Base-by-base conservation (phyloP, 92 coral and sea anemone species). In the Paragorgia papillata region DNA sequence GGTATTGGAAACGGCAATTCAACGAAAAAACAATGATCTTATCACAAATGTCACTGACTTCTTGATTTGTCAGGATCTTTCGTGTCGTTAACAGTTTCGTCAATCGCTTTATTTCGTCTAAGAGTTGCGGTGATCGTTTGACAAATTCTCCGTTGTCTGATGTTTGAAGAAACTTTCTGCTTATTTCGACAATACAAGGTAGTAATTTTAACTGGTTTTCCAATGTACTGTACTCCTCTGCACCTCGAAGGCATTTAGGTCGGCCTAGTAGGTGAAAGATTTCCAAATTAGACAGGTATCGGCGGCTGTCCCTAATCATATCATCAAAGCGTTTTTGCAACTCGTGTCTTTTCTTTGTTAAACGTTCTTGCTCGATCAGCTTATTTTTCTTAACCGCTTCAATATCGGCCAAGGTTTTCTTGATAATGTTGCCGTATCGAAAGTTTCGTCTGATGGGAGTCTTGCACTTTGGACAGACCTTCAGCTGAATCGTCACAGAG, bases 341-440 rank as follows among this genome's bases (percentile, higher is more conserved):
- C 32, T 68, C 19, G 0, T 0, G 0, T 35, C 24, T 44, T 48
- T 68, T 68, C 24, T 26, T 7, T 17, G 17, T 20, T 5, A 68
- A 48, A 21, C 33, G 56, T 29, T 41, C 0, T 37, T 68, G 75
- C 13, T 68, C 75, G 10, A 18, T 39, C 41, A 46, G 4, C 15
- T 44, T 68, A 14, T 26, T 68, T 28, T 22, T 30, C 25, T 80
- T 80, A 17, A 85, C 88, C 7, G 55, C 53, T 39, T 85, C 76
- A 32, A 85, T 28, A 25, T 80, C 65, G n/a, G 18, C 66, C 48
- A 87, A 43, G 15, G 85, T 64, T 66, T 63, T 66, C 73, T 80
- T 84, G 30, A 79, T 57, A 37, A 53, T 49, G 58, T 84, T 87
- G 15, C 85, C 91, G 34, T 87, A 87, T 10, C 91, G 87, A 63